Percentiles rank a stretch among this genome's conserved stretches.
Evolutionary conservation across 2,797 vertebrate species (phyloP).

Genomic region (Clarias laeviceps): DNA sequence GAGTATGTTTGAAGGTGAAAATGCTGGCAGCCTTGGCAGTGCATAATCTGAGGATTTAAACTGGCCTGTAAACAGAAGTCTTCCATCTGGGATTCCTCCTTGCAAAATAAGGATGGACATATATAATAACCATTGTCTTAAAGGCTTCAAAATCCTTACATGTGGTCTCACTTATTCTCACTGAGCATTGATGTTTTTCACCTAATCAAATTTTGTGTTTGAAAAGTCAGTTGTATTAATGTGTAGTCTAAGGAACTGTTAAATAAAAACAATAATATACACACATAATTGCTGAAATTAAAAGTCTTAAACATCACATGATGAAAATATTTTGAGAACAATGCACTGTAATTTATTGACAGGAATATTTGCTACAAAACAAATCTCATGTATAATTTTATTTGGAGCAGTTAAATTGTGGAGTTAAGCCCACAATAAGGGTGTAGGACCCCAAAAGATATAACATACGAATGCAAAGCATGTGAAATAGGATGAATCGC

Average conservation of each 20-base stretch:
- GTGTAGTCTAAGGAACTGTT: not conserved
- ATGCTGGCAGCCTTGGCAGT: not conserved
- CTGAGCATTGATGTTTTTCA: not conserved
- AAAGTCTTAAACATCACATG: not conserved
- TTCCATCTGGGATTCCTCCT: constrained; percentile 31
- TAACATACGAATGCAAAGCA: not conserved
- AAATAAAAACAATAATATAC: not conserved
- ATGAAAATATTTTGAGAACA: not conserved
- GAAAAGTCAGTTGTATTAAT: not conserved
- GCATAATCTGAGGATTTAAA: constrained; percentile 2
- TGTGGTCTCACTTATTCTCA: not conserved
- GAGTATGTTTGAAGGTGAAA: constrained; percentile 17
- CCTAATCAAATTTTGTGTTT: not conserved
- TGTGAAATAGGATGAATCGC: not conserved
- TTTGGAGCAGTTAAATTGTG: not conserved
- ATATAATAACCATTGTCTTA: not conserved
- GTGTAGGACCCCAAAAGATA: too few species aligned
- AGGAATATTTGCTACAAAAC: not conserved
- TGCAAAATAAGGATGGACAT: not conserved
- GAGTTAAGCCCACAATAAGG: not conserved
- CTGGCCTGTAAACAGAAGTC: constrained; percentile 36
- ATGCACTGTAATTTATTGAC: not conserved
- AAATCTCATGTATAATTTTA: not conserved
- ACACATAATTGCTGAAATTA: not conserved
- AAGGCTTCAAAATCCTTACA: not conserved